Evolutionary conservation across 2,797 vertebrate species (phyloP).

Genomic region (Halcyon chelicuti): DNA sequence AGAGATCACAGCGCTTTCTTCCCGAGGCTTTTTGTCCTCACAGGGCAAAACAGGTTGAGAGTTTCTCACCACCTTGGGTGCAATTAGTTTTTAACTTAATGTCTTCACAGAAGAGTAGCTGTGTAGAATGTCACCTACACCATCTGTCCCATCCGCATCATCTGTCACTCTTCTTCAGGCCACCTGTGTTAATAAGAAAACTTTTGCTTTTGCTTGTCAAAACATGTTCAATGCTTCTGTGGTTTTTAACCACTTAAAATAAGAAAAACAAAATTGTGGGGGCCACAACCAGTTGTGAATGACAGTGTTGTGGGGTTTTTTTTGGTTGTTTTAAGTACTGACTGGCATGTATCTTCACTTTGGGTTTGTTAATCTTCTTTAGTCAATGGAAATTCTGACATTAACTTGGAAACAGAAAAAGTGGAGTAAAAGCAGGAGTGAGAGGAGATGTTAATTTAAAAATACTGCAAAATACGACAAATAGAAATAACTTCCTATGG

Average conservation of each 20-base stretch:
- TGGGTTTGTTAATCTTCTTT: background rate
- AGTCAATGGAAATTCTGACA: background rate
- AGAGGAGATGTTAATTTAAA: background rate
- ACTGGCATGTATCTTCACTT: background rate
- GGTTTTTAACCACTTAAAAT: background rate
- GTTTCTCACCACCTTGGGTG: background rate
- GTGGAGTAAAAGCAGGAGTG: background rate
- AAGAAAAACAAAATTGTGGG: background rate
- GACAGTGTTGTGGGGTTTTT: background rate
- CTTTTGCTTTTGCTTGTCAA: constrained; percentile 35
- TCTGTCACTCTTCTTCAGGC: constrained; percentile 38
- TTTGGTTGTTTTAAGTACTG: background rate
- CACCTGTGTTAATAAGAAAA: constrained; percentile 41
- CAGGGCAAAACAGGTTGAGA: background rate
- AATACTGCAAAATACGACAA: background rate
- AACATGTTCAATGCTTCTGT: background rate
- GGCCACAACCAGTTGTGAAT: background rate
- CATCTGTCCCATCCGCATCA: constrained; percentile 44
- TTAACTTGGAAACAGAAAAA: background rate
- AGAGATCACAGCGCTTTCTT: background rate
- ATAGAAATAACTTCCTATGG: background rate
- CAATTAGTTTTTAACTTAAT: background rate
- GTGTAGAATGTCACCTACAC: constrained; percentile 10
- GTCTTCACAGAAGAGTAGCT: constrained; percentile 23
- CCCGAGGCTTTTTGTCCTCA: background rate